Base-by-base conservation (phyloP, 2,888 invertebrate genomes). In the Yponomeuta evonymella region DNA sequence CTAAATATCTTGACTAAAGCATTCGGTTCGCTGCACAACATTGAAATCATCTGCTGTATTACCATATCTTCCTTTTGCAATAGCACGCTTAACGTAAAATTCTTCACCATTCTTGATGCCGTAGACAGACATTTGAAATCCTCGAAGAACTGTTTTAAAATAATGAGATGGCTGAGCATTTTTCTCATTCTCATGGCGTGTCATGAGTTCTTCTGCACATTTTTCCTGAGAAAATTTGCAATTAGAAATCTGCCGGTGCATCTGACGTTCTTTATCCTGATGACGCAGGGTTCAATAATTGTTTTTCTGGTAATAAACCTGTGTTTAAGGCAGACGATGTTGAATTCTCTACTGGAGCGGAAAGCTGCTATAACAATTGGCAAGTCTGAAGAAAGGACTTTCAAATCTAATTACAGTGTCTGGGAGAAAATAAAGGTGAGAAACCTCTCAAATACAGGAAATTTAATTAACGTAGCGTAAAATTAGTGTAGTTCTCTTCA, bases 1-100 rank as follows among this genome's bases (percentile, higher is more conserved):
- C 72, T 88, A 4, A 82, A 83, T 58, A 76, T 85, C 48, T 71
- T 87, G 23, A 81, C 85, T 0, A 85, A 79, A 79, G 75, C 75
- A 2, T 85, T 76, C 69, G 78, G 78, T 1, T 73, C 75, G 10
- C 70, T 79, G 3, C 78, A 76, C 72, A 76, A 73, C 5, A 51
- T 77, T 11, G 87, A 87, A 79, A 76, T 76, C 2, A 71, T 79
- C 43, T 81, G 82, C 73, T 76, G 51, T 12, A 58, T 58, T 6
- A 15, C 5, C 1, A 12, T 58, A 12, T 6, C 51, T 15, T 58
- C 51, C 2, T 58, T 58, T 58, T 15, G 51, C 51, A 58, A 58
- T 5, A 58, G 51, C 51, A 5, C 12, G 8, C 51, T 2, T 15
- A 58, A 58, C 51, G 51, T 58, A 58, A 15, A 12, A 15, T 58